phyloP scores from a whole-genome alignment of 2,113 vertebrate species.

The Cebus imitator region DNA sequence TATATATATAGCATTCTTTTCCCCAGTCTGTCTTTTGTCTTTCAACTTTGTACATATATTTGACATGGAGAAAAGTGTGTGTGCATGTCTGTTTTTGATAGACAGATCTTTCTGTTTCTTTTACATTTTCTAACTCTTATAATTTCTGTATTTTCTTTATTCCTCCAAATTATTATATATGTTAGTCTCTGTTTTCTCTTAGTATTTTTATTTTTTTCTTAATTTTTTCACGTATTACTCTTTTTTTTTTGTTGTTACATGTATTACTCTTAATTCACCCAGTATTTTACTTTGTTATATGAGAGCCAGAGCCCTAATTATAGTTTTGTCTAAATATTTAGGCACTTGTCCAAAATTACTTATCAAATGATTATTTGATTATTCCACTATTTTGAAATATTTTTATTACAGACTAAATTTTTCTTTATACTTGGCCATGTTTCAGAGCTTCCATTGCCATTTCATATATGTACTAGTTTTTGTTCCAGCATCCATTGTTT shows the following conservation, averaged over 20 bases:
- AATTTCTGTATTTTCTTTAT: not conserved
- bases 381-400: conserved; percentile 21
- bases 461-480: not conserved
- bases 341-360: not conserved
- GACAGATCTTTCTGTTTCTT: not conserved
- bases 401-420: not conserved
- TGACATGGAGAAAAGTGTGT: not conserved
- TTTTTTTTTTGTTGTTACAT: not conserved
- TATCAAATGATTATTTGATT: not conserved
- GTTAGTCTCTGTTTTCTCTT: conserved; percentile 17
- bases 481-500: not conserved
- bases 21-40: not conserved
- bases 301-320: conserved; percentile 29
- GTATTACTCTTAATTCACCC: not conserved
- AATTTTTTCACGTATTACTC: not conserved
- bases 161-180: not conserved
- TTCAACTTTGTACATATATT: not conserved
- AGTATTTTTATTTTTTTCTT: not conserved
- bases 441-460: not conserved
- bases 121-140: not conserved
- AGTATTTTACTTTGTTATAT: not conserved
- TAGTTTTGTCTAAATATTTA: conserved; percentile 2
- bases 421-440: not conserved
- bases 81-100: not conserved
- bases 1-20: not conserved